phyloP scores from a whole-genome alignment of 2,797 vertebrate genomes.

The Babyrousa celebensis region DNA sequence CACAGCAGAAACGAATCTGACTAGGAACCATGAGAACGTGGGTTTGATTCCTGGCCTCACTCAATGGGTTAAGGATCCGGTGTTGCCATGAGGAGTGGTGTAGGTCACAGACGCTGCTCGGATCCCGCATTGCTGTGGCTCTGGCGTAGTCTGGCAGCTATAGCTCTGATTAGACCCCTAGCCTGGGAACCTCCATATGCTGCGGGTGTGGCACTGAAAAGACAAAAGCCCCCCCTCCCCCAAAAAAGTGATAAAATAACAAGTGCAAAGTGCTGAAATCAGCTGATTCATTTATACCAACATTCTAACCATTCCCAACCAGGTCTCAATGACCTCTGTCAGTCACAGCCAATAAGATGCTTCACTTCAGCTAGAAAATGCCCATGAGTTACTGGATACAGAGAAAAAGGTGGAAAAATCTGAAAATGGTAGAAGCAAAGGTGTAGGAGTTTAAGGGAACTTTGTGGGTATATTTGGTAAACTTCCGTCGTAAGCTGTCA shows the following conservation, averaged over 20 bases:
- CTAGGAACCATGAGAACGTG: no score
- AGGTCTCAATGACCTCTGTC: constrained; percentile 84
- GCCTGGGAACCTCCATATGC: no score
- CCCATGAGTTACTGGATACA: constrained; percentile 54
- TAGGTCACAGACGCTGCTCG: no score
- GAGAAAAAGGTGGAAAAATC: background rate
- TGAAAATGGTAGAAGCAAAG: background rate
- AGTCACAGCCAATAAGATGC: constrained; percentile 84
- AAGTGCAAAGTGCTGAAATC: constrained; percentile 73
- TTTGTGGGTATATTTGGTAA: background rate
- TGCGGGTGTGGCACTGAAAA: no score
- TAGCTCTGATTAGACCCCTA: no score
- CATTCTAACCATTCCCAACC: constrained; percentile 78
- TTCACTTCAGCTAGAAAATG: constrained; percentile 80
- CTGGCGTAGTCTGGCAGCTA: no score
- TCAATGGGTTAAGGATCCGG: no score
- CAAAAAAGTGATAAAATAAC: background rate
- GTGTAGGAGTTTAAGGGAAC: background rate
- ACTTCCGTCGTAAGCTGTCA: background rate
- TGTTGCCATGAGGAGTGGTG: no score
- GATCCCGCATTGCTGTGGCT: no score
- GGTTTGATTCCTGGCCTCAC: no score
- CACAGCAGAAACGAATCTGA: no score
- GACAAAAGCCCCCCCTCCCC: no score
- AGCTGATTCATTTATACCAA: constrained; percentile 80